A percentile compares a stretch with the other conserved stretches of the same genome.
These are phyloP conservation scores for Neomorphus geoffroyi DNA, from an alignment of 2,797 vertebrate species.

Conservation along the genomic window DNA sequence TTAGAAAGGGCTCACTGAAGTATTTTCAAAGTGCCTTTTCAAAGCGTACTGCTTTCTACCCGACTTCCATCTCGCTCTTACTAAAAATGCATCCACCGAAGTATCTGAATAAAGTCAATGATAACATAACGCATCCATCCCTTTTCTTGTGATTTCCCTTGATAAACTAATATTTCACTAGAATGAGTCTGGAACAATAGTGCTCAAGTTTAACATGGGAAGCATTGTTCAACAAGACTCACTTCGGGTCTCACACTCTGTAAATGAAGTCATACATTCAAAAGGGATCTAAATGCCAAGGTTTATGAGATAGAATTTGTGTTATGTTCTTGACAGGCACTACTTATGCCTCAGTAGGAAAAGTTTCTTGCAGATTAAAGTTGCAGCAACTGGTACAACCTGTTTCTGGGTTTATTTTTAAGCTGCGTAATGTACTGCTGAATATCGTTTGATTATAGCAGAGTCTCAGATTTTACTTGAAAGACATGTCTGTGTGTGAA, in stretches of 20 bases:
- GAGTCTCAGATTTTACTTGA: not conserved
- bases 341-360: slow-evolving; percentile 17
- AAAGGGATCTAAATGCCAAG: not conserved
- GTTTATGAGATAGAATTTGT: not conserved
- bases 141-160: not conserved
- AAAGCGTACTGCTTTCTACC: not conserved
- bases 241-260: not conserved
- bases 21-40: not conserved
- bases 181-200: not conserved
- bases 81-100: not conserved
- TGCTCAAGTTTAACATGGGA: not conserved
- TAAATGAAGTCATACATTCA: slow-evolving; percentile 35
- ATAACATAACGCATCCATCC: not conserved
- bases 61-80: not conserved
- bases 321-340: not conserved
- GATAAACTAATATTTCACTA: not conserved
- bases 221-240: not conserved
- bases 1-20: not conserved
- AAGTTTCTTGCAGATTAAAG: slow-evolving; percentile 38
- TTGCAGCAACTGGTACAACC: slow-evolving; percentile 7
- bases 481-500: not conserved
- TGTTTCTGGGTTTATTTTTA: slow-evolving; percentile 25
- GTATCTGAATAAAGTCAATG: not conserved
- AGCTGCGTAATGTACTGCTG: slow-evolving; percentile 20
- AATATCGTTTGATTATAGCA: slow-evolving; percentile 32